phyloP scores from a whole-genome alignment of 2,113 vertebrate species.

The Rhizomys pruinosus region DNA sequence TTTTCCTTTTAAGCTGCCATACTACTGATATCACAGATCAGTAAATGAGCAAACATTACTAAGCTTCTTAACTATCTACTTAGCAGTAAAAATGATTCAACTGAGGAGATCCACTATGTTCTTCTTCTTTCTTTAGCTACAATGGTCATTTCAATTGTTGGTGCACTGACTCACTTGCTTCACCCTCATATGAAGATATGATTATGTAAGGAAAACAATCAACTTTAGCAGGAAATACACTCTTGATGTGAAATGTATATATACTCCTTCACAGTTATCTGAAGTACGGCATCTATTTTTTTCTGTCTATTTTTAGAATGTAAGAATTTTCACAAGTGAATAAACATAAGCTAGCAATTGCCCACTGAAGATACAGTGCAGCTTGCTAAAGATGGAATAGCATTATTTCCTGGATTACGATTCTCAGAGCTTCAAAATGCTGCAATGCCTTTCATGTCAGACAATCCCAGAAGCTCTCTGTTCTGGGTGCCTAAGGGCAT shows the following conservation, averaged over 20 bases:
- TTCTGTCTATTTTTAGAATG: neutral
- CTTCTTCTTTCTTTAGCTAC: neutral
- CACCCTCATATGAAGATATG: neutral
- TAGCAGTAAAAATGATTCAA: slow-evolving; percentile 67
- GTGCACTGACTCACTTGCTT: no score
- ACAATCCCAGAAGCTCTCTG: neutral
- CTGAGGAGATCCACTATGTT: slow-evolving; percentile 67
- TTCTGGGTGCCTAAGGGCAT: neutral
- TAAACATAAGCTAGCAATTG: slow-evolving; percentile 11
- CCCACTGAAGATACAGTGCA: neutral
- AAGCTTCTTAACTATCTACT: slow-evolving; percentile 72
- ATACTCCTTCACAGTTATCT: neutral
- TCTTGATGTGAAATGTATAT: neutral
- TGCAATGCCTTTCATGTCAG: slow-evolving; percentile 22
- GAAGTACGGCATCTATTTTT: neutral
- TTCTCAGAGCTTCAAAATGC: neutral
- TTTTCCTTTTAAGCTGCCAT: slow-evolving; percentile 76
- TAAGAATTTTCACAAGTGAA: slow-evolving; percentile 32
- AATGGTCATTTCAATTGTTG: neutral
- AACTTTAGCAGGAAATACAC: neutral
- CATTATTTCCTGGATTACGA: slow-evolving; percentile 28
- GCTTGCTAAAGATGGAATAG: neutral
- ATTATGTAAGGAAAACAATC: neutral
- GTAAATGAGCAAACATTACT: slow-evolving; percentile 69
- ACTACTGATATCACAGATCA: slow-evolving; percentile 61